These are phyloP conservation scores for Drosophila pegasa DNA, from an alignment of 2,888 invertebrate genomes.

Conservation along the genomic window DNA sequence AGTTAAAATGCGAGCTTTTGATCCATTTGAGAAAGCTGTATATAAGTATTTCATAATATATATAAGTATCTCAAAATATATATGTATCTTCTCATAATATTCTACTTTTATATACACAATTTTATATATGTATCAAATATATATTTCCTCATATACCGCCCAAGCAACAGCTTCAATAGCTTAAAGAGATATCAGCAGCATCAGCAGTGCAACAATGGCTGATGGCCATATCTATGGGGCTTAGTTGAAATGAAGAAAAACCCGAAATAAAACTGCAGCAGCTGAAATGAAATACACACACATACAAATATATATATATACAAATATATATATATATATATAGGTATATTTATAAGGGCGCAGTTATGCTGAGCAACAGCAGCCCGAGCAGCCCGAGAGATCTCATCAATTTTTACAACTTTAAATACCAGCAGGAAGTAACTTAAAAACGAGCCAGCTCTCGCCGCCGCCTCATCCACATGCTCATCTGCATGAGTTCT, in stretches of 20 bases:
- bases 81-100: neutral
- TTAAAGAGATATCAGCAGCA: neutral
- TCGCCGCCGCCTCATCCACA: slow-evolving; percentile 21
- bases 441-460: slow-evolving; percentile 54
- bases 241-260: neutral
- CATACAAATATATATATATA: no score
- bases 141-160: neutral
- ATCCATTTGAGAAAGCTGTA: no score
- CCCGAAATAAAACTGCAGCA: neutral
- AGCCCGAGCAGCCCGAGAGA: slow-evolving; percentile 22
- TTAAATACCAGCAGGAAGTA: slow-evolving; percentile 79
- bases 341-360: slow-evolving; percentile 9
- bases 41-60: no score
- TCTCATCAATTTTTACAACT: slow-evolving; percentile 77
- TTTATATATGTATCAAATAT: neutral
- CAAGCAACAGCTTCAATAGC: slow-evolving; percentile 1
- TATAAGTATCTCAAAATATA: neutral
- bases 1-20: no score
- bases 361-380: slow-evolving; percentile 2
- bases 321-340: neutral
- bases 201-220: neutral
- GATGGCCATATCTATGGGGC: slow-evolving; percentile 7
- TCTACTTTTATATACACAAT: no score
- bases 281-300: neutral
- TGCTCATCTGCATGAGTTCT: slow-evolving; percentile 39